A percentile compares a stretch with the other conserved stretches of the same genome.
Conservation (phyloP, 2,113 vertebrate species). For the Phyllostomus discolor region DNA sequence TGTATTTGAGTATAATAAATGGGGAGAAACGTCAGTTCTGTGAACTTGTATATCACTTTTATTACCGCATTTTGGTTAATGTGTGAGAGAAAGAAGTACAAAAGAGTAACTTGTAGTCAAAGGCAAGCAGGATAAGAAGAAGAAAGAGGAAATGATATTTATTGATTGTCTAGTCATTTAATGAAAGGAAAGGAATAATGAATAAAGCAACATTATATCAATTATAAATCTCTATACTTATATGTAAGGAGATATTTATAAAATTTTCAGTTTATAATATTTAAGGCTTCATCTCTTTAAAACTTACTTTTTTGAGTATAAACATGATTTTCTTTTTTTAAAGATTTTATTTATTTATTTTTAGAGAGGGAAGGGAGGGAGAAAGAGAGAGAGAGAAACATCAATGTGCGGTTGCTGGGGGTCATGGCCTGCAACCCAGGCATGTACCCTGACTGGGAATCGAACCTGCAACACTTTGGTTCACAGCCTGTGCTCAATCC, state of each 20-base stretch:
- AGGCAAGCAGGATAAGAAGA: not conserved
- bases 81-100: not conserved
- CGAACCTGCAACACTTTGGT: too few relatives aligned
- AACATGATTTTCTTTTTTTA: not conserved
- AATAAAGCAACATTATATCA: not conserved
- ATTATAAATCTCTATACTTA: not conserved
- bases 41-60: not conserved
- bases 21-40: not conserved
- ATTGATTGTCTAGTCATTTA: not conserved
- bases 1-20: not conserved
- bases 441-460: too few relatives aligned
- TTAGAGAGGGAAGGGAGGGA: too few relatives aligned
- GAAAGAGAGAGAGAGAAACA: too few relatives aligned
- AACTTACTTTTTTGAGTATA: not conserved
- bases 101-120: not conserved
- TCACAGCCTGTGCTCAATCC: too few relatives aligned
- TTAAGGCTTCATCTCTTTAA: not conserved
- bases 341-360: too few relatives aligned
- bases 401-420: too few relatives aligned
- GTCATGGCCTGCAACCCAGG: too few relatives aligned
- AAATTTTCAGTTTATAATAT: not conserved
- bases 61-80: not conserved
- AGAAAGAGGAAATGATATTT: not conserved
- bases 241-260: not conserved
- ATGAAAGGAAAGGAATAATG: not conserved